Evolutionary conservation across 2,888 invertebrate genomes (phyloP), one percentile per base, ranked within the genome.

Genomic region (Odontomyia ornata): DNA sequence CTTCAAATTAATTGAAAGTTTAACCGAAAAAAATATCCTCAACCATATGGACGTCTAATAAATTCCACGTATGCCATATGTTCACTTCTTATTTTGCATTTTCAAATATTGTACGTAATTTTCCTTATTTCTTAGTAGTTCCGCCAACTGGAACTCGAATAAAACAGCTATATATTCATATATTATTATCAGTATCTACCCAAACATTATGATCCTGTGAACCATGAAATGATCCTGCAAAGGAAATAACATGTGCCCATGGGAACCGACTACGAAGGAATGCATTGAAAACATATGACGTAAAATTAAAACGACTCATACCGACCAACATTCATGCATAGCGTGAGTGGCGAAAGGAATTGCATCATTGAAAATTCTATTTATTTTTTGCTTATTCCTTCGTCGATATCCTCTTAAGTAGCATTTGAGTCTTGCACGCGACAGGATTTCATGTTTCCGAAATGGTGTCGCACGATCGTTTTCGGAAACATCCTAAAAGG

Each of bases 151-250:
- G 57, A 57, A 73, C 18, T 69, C 47, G 52, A 73, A 25, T 71
- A 47, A 71, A 71, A 25, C 25, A 23, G 23, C 71, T 23, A 46
- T 67, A 67, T 67, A n/a, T 56, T 60, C 43, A 56, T 72, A 56
- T n/a, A 71, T 21, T 21, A 56, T 56, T 23, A n/a, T 11, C 30
- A n/a, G n/a, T n/a, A 23, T 57, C 73, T 25, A 60, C 23, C 47
- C 57, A 9, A 69, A 75, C 78, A 78, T 78, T 76, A 76, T 76
- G 76, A 65, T 64, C 72, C 75, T 65, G 46, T 78, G 78, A 76
- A 78, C 76, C 78, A 78, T 78, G 78, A 78, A 78, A 78, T 78
- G 75, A 75, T 78, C 78, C 76, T 76, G 36, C 2, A 21, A 76
- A 72, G 21, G 60, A 60, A 11, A 25, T 62, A 69, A 69, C 76